Evolutionary conservation across 2,113 vertebrate genomes (phyloP).

Genomic region (Otocyon megalotis): DNA sequence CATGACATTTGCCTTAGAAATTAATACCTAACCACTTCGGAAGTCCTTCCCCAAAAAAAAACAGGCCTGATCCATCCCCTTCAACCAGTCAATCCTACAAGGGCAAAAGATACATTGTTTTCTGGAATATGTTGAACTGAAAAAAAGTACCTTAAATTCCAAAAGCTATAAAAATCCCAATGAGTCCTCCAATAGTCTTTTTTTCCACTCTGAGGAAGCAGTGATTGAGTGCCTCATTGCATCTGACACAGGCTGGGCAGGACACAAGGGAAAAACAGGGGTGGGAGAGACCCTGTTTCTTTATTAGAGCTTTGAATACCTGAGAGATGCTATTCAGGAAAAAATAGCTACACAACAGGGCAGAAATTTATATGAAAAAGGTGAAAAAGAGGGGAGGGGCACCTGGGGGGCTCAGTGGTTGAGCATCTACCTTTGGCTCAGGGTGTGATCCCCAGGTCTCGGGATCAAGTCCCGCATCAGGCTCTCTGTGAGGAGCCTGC

Average conservation of each 20-base stretch:
- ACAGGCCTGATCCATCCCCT: background rate
- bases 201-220: background rate
- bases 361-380: slow-evolving; percentile 39
- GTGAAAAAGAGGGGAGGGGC: background rate
- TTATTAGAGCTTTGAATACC: background rate
- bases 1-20: background rate
- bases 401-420: too few species aligned
- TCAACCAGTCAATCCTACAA: background rate
- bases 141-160: background rate
- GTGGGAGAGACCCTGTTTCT: background rate
- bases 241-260: background rate
- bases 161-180: background rate
- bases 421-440: too few species aligned
- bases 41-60: background rate
- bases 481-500: too few species aligned
- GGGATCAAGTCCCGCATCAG: too few species aligned
- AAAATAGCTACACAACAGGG: background rate
- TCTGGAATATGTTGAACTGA: background rate
- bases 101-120: background rate
- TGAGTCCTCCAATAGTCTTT: background rate
- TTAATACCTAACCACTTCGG: background rate
- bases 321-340: background rate
- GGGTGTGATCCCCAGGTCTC: too few species aligned
- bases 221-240: background rate
- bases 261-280: background rate